Evolutionary conservation across 2,797 vertebrate species (phyloP).

Genomic region (Cryptoprocta ferox): DNA sequence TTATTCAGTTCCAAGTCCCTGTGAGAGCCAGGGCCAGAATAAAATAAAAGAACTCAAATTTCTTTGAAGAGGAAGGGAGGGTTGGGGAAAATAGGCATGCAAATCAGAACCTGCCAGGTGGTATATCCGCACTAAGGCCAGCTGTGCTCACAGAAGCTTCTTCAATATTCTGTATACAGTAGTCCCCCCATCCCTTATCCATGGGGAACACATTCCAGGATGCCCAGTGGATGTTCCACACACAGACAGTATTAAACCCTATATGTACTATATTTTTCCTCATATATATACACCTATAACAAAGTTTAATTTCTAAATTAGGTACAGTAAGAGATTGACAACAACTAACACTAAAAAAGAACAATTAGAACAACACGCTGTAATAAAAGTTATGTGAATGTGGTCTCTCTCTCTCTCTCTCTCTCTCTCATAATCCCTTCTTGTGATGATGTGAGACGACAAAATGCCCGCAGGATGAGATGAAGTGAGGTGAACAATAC

Average conservation of each 20-base stretch:
- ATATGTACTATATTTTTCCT: neutral
- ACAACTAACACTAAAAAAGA: neutral
- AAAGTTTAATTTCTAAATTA: neutral
- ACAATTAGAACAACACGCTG: neutral
- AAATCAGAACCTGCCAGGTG: neutral
- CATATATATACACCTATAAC: neutral
- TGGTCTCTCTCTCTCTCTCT: neutral
- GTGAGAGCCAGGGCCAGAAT: neutral
- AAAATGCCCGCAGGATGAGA: neutral
- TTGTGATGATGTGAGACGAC: neutral
- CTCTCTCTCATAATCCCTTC: neutral
- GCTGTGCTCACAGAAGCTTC: slow-evolving; percentile 4
- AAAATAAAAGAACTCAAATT: neutral
- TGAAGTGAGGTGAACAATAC: neutral
- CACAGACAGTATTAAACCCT: neutral
- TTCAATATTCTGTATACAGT: slow-evolving; percentile 12
- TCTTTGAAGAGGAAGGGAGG: neutral
- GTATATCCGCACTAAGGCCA: neutral
- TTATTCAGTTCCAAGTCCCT: neutral
- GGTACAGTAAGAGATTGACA: neutral
- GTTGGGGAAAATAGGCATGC: neutral
- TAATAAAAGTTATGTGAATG: neutral
- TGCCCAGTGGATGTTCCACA: neutral
- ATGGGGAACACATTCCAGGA: neutral
- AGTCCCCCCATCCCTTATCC: neutral